phyloP scores from a whole-genome alignment of 2,113 vertebrate species.

The Pyrgilauda ruficollis region DNA sequence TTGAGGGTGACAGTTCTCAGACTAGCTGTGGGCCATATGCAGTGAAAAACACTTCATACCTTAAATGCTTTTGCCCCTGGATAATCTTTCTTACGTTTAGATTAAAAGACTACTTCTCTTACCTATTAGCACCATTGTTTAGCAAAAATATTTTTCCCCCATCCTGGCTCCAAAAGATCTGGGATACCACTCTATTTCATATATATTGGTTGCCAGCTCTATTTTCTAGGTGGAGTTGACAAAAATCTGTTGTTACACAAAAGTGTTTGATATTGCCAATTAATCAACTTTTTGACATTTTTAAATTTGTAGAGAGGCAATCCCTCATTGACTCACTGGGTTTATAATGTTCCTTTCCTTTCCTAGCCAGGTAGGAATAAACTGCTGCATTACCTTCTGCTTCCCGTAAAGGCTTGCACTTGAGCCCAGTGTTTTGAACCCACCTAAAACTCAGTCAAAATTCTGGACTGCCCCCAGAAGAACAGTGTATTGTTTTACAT shows the following conservation, averaged over 20 bases:
- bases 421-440: neutral
- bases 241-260: neutral
- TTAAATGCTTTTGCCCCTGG: neutral
- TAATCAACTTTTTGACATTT: neutral
- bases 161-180: neutral
- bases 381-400: neutral
- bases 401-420: neutral
- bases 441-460: neutral
- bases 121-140: neutral
- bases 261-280: neutral
- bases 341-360: neutral
- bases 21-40: neutral
- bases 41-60: neutral
- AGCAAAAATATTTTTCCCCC: neutral
- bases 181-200: neutral
- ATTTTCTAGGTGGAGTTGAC: neutral
- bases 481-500: fast-evolving
- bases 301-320: neutral
- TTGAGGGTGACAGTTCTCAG: neutral
- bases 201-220: neutral
- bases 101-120: neutral
- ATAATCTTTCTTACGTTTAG: neutral
- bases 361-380: neutral
- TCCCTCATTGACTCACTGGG: neutral
- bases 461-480: neutral